phyloP scores from a whole-genome alignment of 2,113 vertebrate genomes.

The Actinemys pallida region DNA sequence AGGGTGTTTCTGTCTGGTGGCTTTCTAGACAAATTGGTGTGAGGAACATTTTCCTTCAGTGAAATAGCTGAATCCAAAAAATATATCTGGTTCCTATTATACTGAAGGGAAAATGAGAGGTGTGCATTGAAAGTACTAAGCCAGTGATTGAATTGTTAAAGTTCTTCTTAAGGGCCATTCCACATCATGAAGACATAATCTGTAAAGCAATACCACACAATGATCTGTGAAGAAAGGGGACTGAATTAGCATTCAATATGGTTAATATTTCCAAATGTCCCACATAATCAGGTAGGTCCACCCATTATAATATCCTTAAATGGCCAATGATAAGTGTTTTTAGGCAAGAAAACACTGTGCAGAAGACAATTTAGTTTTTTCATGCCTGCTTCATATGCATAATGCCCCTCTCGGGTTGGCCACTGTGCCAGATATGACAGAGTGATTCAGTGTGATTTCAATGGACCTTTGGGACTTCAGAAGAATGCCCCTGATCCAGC shows the following conservation, averaged over 20 bases:
- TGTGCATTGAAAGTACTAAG: conserved; percentile 74
- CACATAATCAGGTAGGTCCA: neutral
- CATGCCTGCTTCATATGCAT: neutral
- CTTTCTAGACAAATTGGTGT: conserved; percentile 52
- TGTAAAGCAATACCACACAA: conserved; percentile 62
- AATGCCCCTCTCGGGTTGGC: fast-evolving
- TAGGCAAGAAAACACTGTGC: neutral
- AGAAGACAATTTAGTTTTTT: neutral
- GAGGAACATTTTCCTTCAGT: conserved; percentile 49
- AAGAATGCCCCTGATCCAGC: neutral
- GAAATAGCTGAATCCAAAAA: conserved; percentile 62
- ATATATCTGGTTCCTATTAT: conserved; percentile 72
- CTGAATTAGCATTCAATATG: conserved; percentile 2
- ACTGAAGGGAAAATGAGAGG: conserved; percentile 67
- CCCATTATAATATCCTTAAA: neutral
- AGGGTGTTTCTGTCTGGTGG: conserved; percentile 10
- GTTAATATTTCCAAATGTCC: conserved; percentile 37
- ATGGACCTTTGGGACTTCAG: neutral
- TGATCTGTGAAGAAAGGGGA: conserved; percentile 59
- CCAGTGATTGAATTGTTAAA: conserved; percentile 73
- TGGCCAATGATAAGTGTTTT: neutral
- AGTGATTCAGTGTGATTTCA: neutral
- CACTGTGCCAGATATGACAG: fast-evolving
- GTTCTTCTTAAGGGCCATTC: conserved; percentile 66
- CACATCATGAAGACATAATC: conserved; percentile 74